Conservation (phyloP, 1,140 invertebrate species). For the Whitmania pigra region DNA sequence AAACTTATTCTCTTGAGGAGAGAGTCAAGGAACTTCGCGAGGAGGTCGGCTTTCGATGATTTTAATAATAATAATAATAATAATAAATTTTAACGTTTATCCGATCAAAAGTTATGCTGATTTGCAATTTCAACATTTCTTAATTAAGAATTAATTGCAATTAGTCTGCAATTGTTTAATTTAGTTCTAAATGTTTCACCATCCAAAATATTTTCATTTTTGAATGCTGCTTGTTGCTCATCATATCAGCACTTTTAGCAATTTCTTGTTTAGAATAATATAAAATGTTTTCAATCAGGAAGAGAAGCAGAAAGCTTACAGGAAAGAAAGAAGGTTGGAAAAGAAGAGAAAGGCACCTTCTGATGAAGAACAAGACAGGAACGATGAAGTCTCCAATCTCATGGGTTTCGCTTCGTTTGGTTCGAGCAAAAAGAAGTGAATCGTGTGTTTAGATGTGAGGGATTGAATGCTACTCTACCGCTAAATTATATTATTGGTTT, state of each 20-base stretch:
- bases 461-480: too few species aligned
- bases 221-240: background rate
- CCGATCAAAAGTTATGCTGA: background rate
- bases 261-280: too few species aligned
- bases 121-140: too few species aligned
- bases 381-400: slow-evolving; percentile 71
- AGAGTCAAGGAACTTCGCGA: slow-evolving; percentile 83
- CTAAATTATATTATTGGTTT: too few species aligned
- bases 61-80: background rate
- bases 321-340: slow-evolving; percentile 76
- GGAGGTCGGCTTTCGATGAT: slow-evolving; percentile 50
- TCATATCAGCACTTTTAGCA: too few species aligned
- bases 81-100: background rate
- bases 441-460: background rate
- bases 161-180: too few species aligned
- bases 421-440: slow-evolving; percentile 59
- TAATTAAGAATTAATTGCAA: too few species aligned
- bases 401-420: slow-evolving; percentile 98
- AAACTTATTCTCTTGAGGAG: slow-evolving; percentile 86
- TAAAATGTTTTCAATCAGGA: slow-evolving; percentile 48
- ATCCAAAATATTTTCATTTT: too few species aligned
- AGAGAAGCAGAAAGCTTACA: slow-evolving; percentile 80
- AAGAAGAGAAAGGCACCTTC: slow-evolving; percentile 63
- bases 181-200: too few species aligned
- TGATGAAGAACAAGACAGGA: slow-evolving; percentile 46